Evolutionary conservation across 2,113 vertebrate species (phyloP).

Genomic region (Vanacampus margaritifer): DNA sequence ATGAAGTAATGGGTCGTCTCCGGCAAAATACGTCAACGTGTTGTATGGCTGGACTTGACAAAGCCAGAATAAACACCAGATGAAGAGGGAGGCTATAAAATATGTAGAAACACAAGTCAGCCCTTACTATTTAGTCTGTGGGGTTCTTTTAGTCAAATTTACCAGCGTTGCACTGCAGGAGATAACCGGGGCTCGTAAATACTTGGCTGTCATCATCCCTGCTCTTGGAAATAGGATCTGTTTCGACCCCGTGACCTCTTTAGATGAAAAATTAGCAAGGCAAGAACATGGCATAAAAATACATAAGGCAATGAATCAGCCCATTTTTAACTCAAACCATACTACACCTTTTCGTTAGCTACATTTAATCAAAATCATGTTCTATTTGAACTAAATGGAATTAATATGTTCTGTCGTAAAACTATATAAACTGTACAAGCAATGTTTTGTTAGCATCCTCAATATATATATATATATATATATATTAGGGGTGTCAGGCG

Average conservation of each 20-base stretch:
- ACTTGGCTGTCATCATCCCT: conserved; percentile 3
- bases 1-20: conserved; percentile 28
- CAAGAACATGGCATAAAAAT: neutral
- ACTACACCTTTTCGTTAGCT: neutral
- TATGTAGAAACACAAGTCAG: conserved; percentile 34
- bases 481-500: too few relatives aligned
- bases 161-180: conserved; percentile 12
- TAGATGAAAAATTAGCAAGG: neutral
- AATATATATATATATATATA: too few relatives aligned
- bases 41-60: conserved; percentile 11
- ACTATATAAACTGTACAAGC: too few relatives aligned
- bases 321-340: neutral
- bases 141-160: conserved; percentile 15
- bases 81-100: conserved; percentile 42
- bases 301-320: neutral
- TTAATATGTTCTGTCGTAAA: too few relatives aligned
- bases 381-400: too few relatives aligned
- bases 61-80: conserved; percentile 50
- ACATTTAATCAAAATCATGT: neutral
- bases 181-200: conserved; percentile 8
- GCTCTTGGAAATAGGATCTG: conserved; percentile 3
- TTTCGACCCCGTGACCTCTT: neutral
- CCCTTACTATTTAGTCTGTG: conserved; percentile 35
- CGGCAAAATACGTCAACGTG: conserved; percentile 32
- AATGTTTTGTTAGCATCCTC: too few relatives aligned